Evolutionary conservation across 2,888 invertebrate species (phyloP).

Genomic region (Cephus spinipes): DNA sequence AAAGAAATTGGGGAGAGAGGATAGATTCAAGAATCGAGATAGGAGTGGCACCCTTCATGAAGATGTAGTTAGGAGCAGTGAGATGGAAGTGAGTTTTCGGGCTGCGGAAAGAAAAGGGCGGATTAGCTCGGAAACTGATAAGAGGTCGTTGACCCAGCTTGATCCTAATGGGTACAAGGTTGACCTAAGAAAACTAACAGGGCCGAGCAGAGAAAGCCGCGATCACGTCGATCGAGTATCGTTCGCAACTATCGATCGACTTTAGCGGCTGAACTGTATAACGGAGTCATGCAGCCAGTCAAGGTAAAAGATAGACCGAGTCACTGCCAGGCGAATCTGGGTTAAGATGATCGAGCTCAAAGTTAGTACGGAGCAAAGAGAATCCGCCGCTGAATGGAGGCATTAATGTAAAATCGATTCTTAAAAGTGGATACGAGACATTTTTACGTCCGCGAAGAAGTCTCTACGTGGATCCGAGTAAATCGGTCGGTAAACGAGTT

Average conservation of each 20-base stretch:
- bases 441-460: background rate
- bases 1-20: background rate
- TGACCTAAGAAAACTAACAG: background rate
- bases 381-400: background rate
- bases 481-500: constrained; percentile 32
- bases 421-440: background rate
- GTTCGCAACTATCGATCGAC: background rate
- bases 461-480: background rate
- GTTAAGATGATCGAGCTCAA: background rate
- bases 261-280: background rate
- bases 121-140: background rate
- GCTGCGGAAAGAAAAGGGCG: background rate
- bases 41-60: background rate
- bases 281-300: background rate
- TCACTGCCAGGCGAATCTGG: background rate
- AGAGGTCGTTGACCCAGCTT: background rate
- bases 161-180: background rate
- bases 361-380: background rate
- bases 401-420: background rate
- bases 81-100: background rate
- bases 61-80: background rate
- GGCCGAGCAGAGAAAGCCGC: background rate
- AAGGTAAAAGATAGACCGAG: background rate
- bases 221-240: background rate
- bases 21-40: background rate